Base-by-base conservation (phyloP, 2,113 vertebrate species). In the Bufo gargarizans region DNA sequence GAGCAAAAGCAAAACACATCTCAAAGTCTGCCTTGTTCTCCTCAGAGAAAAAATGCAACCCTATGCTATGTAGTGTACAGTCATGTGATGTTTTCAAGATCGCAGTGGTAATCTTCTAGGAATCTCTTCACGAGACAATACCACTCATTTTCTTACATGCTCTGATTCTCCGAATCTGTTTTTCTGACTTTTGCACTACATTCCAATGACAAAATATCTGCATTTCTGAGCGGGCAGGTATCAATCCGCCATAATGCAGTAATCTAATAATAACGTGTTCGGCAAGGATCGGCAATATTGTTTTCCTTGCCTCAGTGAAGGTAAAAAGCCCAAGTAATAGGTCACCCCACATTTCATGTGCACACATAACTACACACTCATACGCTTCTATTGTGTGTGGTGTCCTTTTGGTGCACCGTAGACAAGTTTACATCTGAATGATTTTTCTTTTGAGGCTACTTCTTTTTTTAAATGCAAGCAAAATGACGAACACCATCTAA, bases 81-180 rank as follows among this genome's bases (percentile, higher is more conserved):
- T 88, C 87, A 89, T 89, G 87, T 89, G 87, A 89, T 89, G 87
- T 89, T 89, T 89, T 89, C 49, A 88, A 77, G 61, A 47, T 45
- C 14, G 22, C 72, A 74, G 55, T 84, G 81, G 87, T 89, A 89
- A 84, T 84, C 81, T 89, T 89, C 87, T 89, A 84, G 82, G 87
- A 89, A 84, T 76, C 84, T 74, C 33, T 78, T 14, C 76, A 33
- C 8, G 56, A 77, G 72, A 84, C 81, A 77, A 84, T 63, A 33
- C 63, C 47, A 53, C 59, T 76, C 58, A 77, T 88, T 83, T 69
- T 88, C 9, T 78, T 78, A 53, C 59, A 50, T 22, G 63, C 69
- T 58, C 80, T 59, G 6, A 67, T 89, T 89, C 87, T 89, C 61
- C 78, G 87, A 89, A 89, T 89, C 71, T 43, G 9, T 58, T 84